These are phyloP conservation scores for Momotus momota DNA, from an alignment of 2,797 vertebrate genomes.

Conservation along the genomic window DNA sequence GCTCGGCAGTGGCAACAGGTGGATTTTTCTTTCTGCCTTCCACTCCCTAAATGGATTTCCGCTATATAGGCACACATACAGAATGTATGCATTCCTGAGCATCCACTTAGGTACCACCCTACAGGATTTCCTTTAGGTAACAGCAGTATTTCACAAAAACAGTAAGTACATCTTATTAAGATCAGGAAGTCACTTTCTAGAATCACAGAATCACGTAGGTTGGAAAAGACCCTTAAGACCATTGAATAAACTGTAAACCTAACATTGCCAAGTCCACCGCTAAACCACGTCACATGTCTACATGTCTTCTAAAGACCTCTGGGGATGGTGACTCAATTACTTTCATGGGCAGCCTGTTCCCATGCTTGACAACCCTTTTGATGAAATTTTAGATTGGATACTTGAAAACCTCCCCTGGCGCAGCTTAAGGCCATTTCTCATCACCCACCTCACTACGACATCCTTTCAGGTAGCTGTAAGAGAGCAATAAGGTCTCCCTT, in stretches of 20 bases:
- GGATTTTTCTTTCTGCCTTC: background rate
- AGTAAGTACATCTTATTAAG: background rate
- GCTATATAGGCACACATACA: background rate
- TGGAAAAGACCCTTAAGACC: background rate
- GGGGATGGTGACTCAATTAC: background rate
- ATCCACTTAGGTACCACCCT: background rate
- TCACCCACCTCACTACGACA: background rate
- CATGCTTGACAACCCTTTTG: background rate
- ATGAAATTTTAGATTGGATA: too few relatives aligned
- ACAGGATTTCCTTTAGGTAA: background rate
- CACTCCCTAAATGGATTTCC: background rate
- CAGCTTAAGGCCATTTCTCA: accelerated
- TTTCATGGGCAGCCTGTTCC: background rate
- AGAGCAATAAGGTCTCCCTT: background rate
- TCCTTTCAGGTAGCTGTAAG: background rate
- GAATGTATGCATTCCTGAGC: background rate
- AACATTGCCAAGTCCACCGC: background rate
- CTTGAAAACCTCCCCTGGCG: background rate
- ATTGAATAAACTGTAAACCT: background rate
- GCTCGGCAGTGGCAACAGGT: background rate
- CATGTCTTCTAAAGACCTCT: background rate
- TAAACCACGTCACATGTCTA: background rate
- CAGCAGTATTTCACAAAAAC: background rate
- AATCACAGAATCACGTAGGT: background rate
- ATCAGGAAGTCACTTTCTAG: background rate